Evolutionary conservation across 1,140 invertebrate genomes (phyloP).

Genomic region (Bombus sibiricus): DNA sequence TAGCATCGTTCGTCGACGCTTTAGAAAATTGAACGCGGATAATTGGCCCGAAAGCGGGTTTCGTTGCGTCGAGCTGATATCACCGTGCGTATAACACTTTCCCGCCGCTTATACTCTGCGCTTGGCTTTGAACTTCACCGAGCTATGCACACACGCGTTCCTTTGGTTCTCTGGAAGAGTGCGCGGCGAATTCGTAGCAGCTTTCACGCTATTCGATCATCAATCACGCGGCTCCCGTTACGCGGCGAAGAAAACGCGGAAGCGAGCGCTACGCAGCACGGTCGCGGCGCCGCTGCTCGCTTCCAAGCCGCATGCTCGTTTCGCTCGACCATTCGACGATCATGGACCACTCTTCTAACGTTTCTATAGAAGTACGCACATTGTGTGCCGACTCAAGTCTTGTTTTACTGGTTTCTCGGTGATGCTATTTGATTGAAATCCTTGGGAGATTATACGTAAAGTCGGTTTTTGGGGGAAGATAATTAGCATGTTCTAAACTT

Average conservation of each 20-base stretch:
- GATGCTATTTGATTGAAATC: no score
- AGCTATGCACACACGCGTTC: background rate
- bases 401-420: background rate
- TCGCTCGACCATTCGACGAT: background rate
- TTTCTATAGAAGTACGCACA: no score
- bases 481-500: no score
- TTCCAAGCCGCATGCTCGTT: conserved; percentile 6
- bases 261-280: background rate
- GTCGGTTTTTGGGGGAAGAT: no score
- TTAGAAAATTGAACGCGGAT: background rate
- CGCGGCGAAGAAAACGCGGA: conserved; percentile 46
- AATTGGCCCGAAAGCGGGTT: background rate
- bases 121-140: conserved; percentile 40
- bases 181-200: conserved; percentile 29
- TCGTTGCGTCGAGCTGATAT: background rate
- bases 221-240: conserved; percentile 52
- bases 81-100: conserved; percentile 9
- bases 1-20: background rate
- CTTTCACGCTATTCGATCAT: conserved; percentile 51
- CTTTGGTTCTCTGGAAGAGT: background rate
- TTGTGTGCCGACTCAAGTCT: background rate
- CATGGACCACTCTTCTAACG: background rate
- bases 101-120: background rate
- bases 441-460: no score
- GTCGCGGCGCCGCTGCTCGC: no score